A percentile compares a stretch with the other conserved stretches of the same genome.
Evolutionary conservation across 1,140 invertebrate genomes (phyloP).

Genomic region (Gonioctena quinquepunctata): DNA sequence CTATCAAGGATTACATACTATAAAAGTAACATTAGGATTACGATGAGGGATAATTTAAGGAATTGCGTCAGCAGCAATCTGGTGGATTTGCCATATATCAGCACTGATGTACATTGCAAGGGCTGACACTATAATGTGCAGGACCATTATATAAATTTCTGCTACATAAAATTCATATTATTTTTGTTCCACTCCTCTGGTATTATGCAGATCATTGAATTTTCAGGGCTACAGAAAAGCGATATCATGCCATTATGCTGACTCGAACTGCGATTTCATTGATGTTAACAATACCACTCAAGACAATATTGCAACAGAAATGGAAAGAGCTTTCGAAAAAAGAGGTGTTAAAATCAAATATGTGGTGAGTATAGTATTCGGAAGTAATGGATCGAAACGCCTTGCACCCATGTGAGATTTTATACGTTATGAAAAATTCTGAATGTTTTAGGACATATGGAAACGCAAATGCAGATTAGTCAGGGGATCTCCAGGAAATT

Average conservation of each 20-base stretch:
- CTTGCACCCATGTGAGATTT: background rate
- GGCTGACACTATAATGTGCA: background rate
- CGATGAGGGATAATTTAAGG: too few relatives aligned
- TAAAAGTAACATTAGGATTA: too few relatives aligned
- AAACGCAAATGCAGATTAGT: conserved; percentile 45
- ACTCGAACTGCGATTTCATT: conserved; percentile 74
- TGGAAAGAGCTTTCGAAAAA: conserved; percentile 52
- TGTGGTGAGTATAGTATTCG: background rate
- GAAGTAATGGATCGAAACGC: background rate
- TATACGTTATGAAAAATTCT: background rate
- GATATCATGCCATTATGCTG: conserved; percentile 84
- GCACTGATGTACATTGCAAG: too few relatives aligned
- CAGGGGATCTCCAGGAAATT: conserved; percentile 39
- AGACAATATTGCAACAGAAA: conserved; percentile 69
- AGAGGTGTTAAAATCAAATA: background rate
- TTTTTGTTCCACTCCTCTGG: too few relatives aligned
- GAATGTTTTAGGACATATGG: conserved; percentile 40
- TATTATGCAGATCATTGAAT: background rate
- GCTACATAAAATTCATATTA: too few relatives aligned
- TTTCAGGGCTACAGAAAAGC: conserved; percentile 71
- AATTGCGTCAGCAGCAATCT: too few relatives aligned
- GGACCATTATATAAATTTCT: background rate
- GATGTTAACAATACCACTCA: conserved; percentile 73
- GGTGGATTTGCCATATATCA: too few relatives aligned
- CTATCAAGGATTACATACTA: too few relatives aligned